Evolutionary conservation across 1,140 invertebrate species (phyloP), one percentile per base, ranked within the genome.

Genomic region (Pseudomyrmex sp.): DNA sequence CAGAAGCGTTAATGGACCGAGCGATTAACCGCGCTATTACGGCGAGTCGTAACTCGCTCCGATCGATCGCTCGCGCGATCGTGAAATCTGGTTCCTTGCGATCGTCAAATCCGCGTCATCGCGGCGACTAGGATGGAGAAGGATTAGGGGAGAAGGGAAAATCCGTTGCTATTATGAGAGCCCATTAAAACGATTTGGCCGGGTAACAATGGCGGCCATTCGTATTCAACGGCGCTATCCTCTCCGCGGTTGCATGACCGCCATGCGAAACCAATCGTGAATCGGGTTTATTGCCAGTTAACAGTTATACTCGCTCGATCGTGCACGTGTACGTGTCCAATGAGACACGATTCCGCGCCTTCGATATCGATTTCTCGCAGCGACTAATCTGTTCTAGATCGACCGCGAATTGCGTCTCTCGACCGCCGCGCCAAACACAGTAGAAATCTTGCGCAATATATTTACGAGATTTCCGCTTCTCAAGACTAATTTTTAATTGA

Each of bases 291-390:
- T 83, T 87, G 63, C 75, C 75, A 70, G 82, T 84, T 84, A 88
- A 88, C 86, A 84, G 86, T 88, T 88, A 35, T 35, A 88, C 63
- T 59, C 83, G 68, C 48, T 61, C 69, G 75, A 85, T 88, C 86
- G 85, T 77, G 74, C 86, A 87, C 85, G 85, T 87, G 85, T 87
- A 88, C 86, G 86, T 88, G 68, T 88, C 86, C 86, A 88, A 87
- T 88, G 86, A 65, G 74, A 76, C 85, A 86, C 82, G 74, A 87
- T 88, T 87, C 82, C 82, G 80, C 59, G 58, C 59, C 73, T 58
- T 35, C 35, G 46, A 65, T 54, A 73, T 70, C 50, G 62, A 75
- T 68, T 79, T 69, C 85, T 56, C 15, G 58, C n/a, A 7, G 46
- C 59, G 58, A 52, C 63, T 35, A 72, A 83, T 87, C 76, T 76